These are phyloP conservation scores for Apotomis capreana DNA, from an alignment of 2,888 invertebrate genomes.

Conservation along the genomic window DNA sequence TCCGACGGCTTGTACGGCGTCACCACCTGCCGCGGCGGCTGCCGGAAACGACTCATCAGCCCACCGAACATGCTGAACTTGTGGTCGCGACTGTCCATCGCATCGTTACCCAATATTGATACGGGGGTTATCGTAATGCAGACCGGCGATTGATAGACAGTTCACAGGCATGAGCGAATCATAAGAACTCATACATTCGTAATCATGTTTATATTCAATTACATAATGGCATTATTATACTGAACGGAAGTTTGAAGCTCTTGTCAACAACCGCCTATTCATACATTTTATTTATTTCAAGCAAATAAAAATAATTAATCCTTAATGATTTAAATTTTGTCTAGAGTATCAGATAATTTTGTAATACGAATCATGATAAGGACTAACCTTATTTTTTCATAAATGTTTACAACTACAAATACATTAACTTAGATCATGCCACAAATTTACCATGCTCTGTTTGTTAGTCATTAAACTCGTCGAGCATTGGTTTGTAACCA, in stretches of 20 bases:
- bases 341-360: too few species aligned
- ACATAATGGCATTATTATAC: slow-evolving; percentile 10
- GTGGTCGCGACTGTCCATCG: slow-evolving; percentile 3
- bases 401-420: too few species aligned
- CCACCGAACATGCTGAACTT: slow-evolving; percentile 24
- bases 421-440: too few species aligned
- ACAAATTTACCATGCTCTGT: too few species aligned
- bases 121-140: slow-evolving; percentile 29
- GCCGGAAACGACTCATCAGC: slow-evolving; percentile 70
- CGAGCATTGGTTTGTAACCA: too few species aligned
- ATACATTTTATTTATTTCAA: too few species aligned
- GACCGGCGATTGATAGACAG: slow-evolving; percentile 11
- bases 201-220: slow-evolving; percentile 14
- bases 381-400: too few species aligned
- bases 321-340: too few species aligned
- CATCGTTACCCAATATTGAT: background rate
- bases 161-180: slow-evolving; percentile 10
- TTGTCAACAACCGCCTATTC: slow-evolving; percentile 1
- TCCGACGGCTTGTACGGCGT: slow-evolving; percentile 95
- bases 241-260: slow-evolving; percentile 16
- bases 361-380: too few species aligned
- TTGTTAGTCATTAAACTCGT: too few species aligned
- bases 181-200: slow-evolving; percentile 6
- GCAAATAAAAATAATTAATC: too few species aligned
- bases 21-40: slow-evolving; percentile 94